Conservation (phyloP, 2,113 vertebrate species). For the Andinoacara biseriatus region DNA sequence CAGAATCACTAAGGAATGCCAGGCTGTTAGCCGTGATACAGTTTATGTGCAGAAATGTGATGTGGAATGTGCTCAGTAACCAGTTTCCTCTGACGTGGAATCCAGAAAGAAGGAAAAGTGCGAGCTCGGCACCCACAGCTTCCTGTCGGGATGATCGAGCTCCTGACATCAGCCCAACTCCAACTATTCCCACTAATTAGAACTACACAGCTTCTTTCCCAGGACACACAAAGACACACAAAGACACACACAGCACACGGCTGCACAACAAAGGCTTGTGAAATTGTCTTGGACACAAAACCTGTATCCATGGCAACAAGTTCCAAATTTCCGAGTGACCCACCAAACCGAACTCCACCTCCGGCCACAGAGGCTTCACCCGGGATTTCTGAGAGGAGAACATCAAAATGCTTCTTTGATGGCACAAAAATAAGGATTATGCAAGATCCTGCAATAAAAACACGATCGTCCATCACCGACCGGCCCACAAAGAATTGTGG, state of each 20-base stretch:
- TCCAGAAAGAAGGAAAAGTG: not conserved
- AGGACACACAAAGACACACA: not conserved
- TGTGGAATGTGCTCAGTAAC: conserved; percentile 44
- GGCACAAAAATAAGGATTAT: conserved; percentile 3
- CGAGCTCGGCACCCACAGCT: not conserved
- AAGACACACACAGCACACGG: not conserved
- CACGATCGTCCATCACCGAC: not conserved
- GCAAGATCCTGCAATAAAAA: conserved; percentile 22
- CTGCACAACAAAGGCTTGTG: conserved; percentile 39
- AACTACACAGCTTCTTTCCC: not conserved
- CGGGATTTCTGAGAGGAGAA: not conserved
- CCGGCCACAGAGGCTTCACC: not conserved
- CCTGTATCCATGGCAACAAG: conserved; percentile 58
- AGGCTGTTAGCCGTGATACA: conserved; percentile 52
- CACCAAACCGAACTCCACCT: not conserved
- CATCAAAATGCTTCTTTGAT: not conserved
- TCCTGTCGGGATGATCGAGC: not conserved
- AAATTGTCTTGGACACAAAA: conserved; percentile 24
- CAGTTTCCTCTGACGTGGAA: conserved; percentile 22
- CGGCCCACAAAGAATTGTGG: not conserved
- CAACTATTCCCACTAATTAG: conserved; percentile 23
- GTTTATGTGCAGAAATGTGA: conserved; percentile 34
- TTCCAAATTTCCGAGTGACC: conserved; percentile 10
- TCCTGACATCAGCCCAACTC: not conserved
- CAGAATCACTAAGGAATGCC: conserved; percentile 41